These are phyloP conservation scores for Aptenodytes forsteri DNA, from an alignment of 2,113 vertebrate species.

Conservation along the genomic window DNA sequence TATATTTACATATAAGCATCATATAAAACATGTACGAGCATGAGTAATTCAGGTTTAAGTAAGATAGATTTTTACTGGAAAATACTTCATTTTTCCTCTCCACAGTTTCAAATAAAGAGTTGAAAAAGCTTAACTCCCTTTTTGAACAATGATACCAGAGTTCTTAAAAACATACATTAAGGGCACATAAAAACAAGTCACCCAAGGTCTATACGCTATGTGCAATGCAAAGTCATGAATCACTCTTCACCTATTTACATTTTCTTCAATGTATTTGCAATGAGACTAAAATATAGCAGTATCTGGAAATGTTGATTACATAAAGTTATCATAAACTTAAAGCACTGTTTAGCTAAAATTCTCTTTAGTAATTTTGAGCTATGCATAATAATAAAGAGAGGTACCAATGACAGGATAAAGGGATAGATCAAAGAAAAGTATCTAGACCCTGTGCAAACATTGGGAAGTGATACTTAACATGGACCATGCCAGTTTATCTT, in stretches of 20 bases:
- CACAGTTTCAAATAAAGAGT: neutral
- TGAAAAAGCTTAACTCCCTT: neutral
- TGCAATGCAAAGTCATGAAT: neutral
- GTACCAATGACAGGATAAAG: neutral
- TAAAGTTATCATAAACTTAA: neutral
- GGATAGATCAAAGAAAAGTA: neutral
- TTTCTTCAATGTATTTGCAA: neutral
- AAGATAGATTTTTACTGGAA: neutral
- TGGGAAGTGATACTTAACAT: neutral
- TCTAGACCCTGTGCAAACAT: neutral
- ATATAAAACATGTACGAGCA: neutral
- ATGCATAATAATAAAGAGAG: neutral
- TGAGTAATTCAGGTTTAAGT: neutral
- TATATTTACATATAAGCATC: neutral
- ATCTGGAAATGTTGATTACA: neutral
- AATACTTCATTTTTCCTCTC: neutral
- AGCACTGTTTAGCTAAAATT: neutral
- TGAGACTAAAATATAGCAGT: neutral
- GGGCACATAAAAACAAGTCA: neutral
- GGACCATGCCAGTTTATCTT: neutral
- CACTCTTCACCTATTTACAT: neutral
- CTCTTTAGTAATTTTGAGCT: neutral
- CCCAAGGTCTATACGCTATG: neutral
- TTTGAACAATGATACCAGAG: neutral
- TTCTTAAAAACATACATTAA: neutral